These are phyloP conservation scores for Helicoverpa zea DNA, from an alignment of 1,140 invertebrate genomes.

Conservation along the genomic window DNA sequence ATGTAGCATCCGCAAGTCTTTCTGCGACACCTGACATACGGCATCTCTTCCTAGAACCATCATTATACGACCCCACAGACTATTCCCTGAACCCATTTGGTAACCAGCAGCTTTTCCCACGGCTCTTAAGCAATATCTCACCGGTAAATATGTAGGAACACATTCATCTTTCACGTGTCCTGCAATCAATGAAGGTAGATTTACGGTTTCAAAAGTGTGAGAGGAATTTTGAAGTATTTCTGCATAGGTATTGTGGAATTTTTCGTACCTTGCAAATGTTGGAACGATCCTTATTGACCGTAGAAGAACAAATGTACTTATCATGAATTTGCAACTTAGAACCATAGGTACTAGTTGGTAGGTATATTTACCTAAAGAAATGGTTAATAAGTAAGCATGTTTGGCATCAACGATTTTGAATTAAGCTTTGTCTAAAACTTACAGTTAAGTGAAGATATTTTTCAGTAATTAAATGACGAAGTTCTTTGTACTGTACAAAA, in stretches of 20 bases:
- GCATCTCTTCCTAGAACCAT: conserved; percentile 10
- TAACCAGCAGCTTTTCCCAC: conserved; percentile 18
- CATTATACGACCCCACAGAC: conserved; percentile 10
- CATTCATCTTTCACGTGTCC: conserved; percentile 21
- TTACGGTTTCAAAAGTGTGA: neutral
- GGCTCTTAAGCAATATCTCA: neutral
- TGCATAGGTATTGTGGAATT: neutral
- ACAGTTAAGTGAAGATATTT: too few relatives aligned
- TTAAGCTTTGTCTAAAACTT: too few relatives aligned
- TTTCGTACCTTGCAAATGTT: too few relatives aligned
- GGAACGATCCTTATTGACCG: too few relatives aligned
- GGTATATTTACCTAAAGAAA: too few relatives aligned
- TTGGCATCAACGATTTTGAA: too few relatives aligned
- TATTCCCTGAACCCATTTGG: conserved; percentile 32
- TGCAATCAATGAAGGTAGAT: neutral
- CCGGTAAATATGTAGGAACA: conserved; percentile 15
- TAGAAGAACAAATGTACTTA: too few relatives aligned
- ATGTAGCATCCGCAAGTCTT: too few relatives aligned
- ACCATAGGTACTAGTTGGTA: too few relatives aligned
- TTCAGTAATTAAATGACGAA: too few relatives aligned
- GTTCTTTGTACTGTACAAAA: neutral
- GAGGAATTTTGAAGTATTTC: neutral
- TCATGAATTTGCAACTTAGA: too few relatives aligned
- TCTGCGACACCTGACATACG: neutral
- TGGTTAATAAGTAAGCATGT: too few relatives aligned